phyloP scores from a whole-genome alignment of 2,797 vertebrate genomes.

The Fistularia commersonii region DNA sequence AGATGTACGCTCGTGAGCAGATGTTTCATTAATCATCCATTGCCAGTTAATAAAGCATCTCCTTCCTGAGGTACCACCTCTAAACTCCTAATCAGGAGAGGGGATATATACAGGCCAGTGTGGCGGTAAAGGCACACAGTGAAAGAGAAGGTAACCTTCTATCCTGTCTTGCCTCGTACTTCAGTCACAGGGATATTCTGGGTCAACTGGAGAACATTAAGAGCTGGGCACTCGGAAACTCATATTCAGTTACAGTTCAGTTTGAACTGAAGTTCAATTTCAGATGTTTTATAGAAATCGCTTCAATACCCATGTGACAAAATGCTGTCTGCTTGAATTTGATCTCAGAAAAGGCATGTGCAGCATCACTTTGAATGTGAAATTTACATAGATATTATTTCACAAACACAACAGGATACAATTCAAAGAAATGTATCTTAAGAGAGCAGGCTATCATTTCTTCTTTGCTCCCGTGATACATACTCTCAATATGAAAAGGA shows the following conservation, averaged over 20 bases:
- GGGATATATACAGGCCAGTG: slow-evolving; percentile 51
- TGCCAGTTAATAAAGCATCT: slow-evolving; percentile 66
- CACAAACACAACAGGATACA: slow-evolving; percentile 13
- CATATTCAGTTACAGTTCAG: neutral
- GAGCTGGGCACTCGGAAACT: slow-evolving; percentile 1
- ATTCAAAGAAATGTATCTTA: slow-evolving; percentile 23
- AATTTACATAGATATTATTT: slow-evolving; percentile 16
- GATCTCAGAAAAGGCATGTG: no score
- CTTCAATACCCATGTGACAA: no score
- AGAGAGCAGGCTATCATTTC: slow-evolving; percentile 18
- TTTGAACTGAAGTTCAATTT: neutral
- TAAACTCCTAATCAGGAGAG: slow-evolving; percentile 43
- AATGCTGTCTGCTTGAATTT: no score
- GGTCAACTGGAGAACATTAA: slow-evolving; percentile 8
- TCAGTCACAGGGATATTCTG: slow-evolving; percentile 9
- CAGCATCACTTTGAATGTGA: neutral
- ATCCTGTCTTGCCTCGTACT: neutral
- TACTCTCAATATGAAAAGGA: slow-evolving; percentile 40
- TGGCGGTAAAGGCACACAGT: slow-evolving; percentile 46
- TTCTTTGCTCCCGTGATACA: slow-evolving; percentile 9
- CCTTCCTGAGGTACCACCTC: slow-evolving; percentile 57
- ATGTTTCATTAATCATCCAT: slow-evolving; percentile 75
- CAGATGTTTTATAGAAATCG: no score
- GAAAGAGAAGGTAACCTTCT: slow-evolving; percentile 39
- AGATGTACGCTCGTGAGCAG: slow-evolving; percentile 65